Evolutionary conservation across 2,888 invertebrate genomes (phyloP).

Genomic region (Cantharis flavilabris): DNA sequence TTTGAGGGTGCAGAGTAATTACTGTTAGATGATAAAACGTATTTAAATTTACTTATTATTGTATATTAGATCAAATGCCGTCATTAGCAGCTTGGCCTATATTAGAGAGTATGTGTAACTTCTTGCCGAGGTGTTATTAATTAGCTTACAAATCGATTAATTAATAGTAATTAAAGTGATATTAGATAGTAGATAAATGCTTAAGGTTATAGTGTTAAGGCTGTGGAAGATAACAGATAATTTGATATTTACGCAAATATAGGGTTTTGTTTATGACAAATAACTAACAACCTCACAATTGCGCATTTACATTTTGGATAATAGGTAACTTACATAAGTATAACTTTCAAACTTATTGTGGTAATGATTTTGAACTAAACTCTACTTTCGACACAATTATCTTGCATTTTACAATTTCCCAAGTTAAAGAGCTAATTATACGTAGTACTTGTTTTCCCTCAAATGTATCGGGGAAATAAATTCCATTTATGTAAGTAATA

Average conservation of each 20-base stretch:
- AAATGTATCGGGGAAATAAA: neutral
- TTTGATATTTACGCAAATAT: neutral
- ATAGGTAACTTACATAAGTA: neutral
- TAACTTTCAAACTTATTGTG: neutral
- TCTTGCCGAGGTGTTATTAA: conserved; percentile 1
- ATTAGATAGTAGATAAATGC: conserved; percentile 3
- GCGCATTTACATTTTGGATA: neutral
- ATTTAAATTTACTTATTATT: neutral
- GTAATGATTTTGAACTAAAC: neutral
- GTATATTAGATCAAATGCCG: neutral
- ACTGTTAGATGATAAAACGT: neutral
- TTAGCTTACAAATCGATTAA: conserved; percentile 3
- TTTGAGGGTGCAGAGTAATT: neutral
- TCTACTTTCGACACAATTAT: neutral
- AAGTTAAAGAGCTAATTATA: neutral
- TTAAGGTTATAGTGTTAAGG: neutral
- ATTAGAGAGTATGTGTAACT: neutral
- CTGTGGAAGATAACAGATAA: neutral
- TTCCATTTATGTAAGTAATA: neutral
- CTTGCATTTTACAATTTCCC: neutral
- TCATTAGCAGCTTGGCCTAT: neutral
- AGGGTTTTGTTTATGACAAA: neutral
- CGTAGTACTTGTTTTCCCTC: neutral
- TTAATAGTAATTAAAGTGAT: conserved; percentile 2
- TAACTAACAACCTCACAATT: neutral